phyloP scores from a whole-genome alignment of 2,888 invertebrate species.

The Sinelater perroti region DNA sequence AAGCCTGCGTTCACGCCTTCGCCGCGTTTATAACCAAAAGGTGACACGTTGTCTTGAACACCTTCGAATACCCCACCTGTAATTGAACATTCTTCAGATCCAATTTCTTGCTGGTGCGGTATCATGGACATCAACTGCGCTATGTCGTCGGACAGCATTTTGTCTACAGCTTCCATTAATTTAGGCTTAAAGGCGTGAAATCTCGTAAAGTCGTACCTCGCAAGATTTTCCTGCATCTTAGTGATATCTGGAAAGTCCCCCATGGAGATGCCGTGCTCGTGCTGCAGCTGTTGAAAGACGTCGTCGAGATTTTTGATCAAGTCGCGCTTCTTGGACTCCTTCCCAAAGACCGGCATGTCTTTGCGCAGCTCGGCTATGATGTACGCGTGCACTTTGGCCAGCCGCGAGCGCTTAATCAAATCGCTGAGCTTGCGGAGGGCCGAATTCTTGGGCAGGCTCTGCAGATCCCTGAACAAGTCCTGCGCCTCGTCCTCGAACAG shows the following conservation, averaged over 20 bases:
- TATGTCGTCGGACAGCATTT: slow-evolving; percentile 95
- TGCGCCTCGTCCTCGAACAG: slow-evolving; percentile 95
- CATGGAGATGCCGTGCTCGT: slow-evolving; percentile 92
- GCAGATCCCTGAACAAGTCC: slow-evolving; percentile 93
- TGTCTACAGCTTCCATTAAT: slow-evolving; percentile 90
- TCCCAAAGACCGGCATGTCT: slow-evolving; percentile 98
- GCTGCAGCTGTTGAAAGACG: slow-evolving; percentile 86
- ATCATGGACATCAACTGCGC: slow-evolving; percentile 95
- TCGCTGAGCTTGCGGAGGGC: slow-evolving; percentile 97
- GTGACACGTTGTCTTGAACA: slow-evolving; percentile 79
- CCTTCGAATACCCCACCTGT: slow-evolving; percentile 94
- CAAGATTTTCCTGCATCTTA: slow-evolving; percentile 89
- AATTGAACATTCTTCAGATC: slow-evolving; percentile 50
- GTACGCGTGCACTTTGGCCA: slow-evolving; percentile 98
- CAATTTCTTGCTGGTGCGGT: slow-evolving; percentile 63
- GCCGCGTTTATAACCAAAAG: slow-evolving; percentile 91
- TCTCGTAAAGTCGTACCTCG: slow-evolving; percentile 91
- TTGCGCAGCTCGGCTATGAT: slow-evolving; percentile 93
- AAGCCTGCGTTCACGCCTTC: slow-evolving; percentile 96
- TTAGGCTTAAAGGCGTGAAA: slow-evolving; percentile 91
- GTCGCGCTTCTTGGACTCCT: slow-evolving; percentile 95
- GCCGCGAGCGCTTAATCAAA: slow-evolving; percentile 93
- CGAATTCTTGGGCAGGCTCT: slow-evolving; percentile 94
- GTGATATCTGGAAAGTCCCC: slow-evolving; percentile 97
- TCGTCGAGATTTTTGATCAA: slow-evolving; percentile 90